phyloP scores from a whole-genome alignment of 1,140 invertebrate species.

The Diuraphis noxia region DNA sequence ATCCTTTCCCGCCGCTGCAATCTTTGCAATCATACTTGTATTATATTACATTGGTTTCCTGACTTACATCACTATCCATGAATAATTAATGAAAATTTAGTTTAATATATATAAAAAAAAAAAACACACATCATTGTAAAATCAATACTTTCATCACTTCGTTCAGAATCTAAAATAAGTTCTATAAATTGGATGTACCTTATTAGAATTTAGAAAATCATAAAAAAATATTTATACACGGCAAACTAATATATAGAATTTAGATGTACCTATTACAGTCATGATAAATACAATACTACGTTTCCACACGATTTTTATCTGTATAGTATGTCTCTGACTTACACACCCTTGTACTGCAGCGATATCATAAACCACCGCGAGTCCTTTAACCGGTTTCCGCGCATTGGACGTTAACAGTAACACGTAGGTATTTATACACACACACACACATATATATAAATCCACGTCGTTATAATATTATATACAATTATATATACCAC shows the following conservation, averaged over 20 bases:
- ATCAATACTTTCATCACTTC: too few species aligned
- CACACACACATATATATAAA: not conserved
- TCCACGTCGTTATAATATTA: not conserved
- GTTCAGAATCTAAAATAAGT: too few species aligned
- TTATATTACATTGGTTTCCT: too few species aligned
- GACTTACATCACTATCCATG: not conserved
- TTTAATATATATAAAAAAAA: not conserved
- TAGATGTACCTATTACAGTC: not conserved
- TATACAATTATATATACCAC: not conserved
- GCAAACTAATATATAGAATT: too few species aligned
- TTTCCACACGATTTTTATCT: not conserved
- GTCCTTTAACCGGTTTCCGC: conserved; percentile 16
- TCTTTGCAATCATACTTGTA: too few species aligned
- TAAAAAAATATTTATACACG: too few species aligned
- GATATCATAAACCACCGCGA: not conserved
- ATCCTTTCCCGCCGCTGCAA: too few species aligned
- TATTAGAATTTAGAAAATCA: too few species aligned
- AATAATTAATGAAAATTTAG: not conserved
- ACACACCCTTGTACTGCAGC: not conserved
- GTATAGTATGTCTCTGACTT: not conserved
- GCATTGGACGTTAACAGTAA: not conserved
- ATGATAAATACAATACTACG: not conserved
- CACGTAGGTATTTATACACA: too few species aligned
- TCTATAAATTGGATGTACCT: not conserved
- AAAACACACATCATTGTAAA: too few species aligned